Evolutionary conservation across 2,113 vertebrate genomes (phyloP), one percentile per base, ranked within the genome.

Genomic region (Camelus bactrianus): DNA sequence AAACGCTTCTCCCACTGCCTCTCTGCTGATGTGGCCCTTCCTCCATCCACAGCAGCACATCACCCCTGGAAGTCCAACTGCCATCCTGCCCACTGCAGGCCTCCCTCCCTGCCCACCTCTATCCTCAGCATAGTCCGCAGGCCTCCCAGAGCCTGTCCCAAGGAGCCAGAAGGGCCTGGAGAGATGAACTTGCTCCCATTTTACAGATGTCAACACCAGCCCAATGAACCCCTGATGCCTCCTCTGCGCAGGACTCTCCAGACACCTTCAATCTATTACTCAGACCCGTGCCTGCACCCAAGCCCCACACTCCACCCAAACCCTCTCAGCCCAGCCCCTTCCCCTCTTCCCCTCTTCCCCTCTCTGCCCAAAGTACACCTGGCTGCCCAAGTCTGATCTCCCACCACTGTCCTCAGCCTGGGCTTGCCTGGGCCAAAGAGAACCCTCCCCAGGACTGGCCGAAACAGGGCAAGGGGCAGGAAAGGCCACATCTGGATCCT

Each of bases 401-500:
- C 77, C 6, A 9, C 64, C 30, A 8, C 28, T n/a, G 42, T 28
- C 17, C 58, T 65, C 83, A 80, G 84, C 46, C 84, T 62, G 9
- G n/a, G 72, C 52, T 72, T 56, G 20, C 91, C 87, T 52, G 32
- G 5, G 26, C 58, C 12, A 0, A 26, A 42, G 48, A 89, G 52
- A 52, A 42, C 58, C 85, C 58, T 93, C 94, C 69, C 3, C 0
- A 73, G 72, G 67, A 80, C 70, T 26, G 10, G 52, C 46, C 20
- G 2, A 67, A 69, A 48, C 17, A 73, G 32, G 52, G 48, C 10
- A 76, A 46, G 42, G 70, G 67, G 17, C 85, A 65, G 76, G 72
- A 76, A 90, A 86, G 83, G 81, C 95, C 95, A 97, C 97, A 97
- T 97, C 97, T 98, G 97, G 96, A 93, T n/a, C 15, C 54, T 0